These are phyloP conservation scores for Cyclopterus lumpus DNA, from an alignment of 2,797 vertebrate species.

Conservation along the genomic window DNA sequence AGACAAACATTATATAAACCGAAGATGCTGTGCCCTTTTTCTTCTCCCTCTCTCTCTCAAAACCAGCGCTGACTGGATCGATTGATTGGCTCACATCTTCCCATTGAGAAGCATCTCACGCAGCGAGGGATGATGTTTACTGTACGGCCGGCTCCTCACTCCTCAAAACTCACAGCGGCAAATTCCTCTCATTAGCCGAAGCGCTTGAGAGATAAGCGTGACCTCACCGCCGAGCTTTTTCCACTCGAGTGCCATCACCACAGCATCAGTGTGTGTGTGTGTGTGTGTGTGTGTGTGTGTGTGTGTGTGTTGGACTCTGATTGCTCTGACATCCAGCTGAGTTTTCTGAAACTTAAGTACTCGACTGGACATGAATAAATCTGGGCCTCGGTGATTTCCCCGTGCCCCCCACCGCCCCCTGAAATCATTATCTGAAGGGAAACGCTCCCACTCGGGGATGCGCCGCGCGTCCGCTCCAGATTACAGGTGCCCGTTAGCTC, in stretches of 20 bases:
- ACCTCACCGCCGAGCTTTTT: conserved; percentile 53
- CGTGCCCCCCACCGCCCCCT: neutral
- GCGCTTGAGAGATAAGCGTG: conserved; percentile 55
- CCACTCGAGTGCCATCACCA: conserved; percentile 30
- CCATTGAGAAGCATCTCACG: conserved; percentile 69
- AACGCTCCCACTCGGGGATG: conserved; percentile 66
- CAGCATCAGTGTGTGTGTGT: neutral
- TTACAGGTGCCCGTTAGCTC: conserved; percentile 70
- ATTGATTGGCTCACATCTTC: conserved; percentile 70
- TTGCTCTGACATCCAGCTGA: conserved; percentile 45
- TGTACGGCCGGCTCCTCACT: conserved; percentile 56
- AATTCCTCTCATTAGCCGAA: conserved; percentile 65
- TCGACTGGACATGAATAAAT: conserved; percentile 55
- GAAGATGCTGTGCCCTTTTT: conserved; percentile 42
- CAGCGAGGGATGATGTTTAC: conserved; percentile 54
- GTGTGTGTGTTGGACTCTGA: conserved; percentile 7
- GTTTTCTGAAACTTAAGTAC: conserved; percentile 53
- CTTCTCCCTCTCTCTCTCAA: conserved; percentile 19
- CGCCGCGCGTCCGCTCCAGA: conserved; percentile 66
- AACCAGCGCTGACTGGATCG: conserved; percentile 46
- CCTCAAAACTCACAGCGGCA: conserved; percentile 43
- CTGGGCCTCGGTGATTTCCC: conserved; percentile 39
- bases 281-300: neutral
- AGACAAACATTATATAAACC: conserved; percentile 49
- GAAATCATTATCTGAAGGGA: conserved; percentile 69